phyloP scores from a whole-genome alignment of 2,113 vertebrate species.

The Choloepus hoffmanni region DNA sequence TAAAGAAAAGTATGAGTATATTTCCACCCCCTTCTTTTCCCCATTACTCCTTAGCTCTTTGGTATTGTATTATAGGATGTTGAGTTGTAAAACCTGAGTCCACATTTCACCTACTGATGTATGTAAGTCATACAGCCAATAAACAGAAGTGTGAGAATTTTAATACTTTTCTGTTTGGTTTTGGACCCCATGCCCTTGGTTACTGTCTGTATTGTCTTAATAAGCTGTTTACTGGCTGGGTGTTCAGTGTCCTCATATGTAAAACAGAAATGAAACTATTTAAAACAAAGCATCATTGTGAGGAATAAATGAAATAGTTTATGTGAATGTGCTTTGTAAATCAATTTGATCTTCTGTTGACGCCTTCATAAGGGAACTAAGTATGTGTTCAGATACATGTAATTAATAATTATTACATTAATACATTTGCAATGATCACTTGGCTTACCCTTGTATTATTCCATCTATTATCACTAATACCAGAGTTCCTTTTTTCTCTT shows the following conservation, averaged over 20 bases:
- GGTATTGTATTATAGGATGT: not conserved
- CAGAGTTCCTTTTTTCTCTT: conserved; percentile 24
- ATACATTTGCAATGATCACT: conserved; percentile 53
- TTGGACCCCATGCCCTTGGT: not conserved
- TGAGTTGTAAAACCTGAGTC: not conserved
- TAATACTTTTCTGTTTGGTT: not conserved
- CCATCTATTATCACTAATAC: not conserved
- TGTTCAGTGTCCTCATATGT: not conserved
- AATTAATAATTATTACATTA: conserved; percentile 36
- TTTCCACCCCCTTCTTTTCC: not conserved
- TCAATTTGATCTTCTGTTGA: not conserved
- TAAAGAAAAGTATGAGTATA: not conserved
- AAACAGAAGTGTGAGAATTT: not conserved
- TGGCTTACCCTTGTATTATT: conserved; percentile 5
- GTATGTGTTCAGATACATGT: conserved; percentile 4
- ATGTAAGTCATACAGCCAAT: not conserved
- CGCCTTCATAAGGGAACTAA: conserved; percentile 10
- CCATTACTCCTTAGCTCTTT: not conserved
- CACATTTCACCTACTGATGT: conserved; percentile 13
- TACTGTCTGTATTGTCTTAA: not conserved
- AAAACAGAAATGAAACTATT: not conserved
- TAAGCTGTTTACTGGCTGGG: not conserved
- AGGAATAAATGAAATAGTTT: conserved; percentile 28
- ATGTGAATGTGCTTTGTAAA: conserved; percentile 34
- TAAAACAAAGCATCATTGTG: conserved; percentile 25